A percentile compares a stretch with the other conserved stretches of the same genome.
Conservation (phyloP, 30 jellyfish, hydroid and myxozoan genomes). For the Mastigias papua region DNA sequence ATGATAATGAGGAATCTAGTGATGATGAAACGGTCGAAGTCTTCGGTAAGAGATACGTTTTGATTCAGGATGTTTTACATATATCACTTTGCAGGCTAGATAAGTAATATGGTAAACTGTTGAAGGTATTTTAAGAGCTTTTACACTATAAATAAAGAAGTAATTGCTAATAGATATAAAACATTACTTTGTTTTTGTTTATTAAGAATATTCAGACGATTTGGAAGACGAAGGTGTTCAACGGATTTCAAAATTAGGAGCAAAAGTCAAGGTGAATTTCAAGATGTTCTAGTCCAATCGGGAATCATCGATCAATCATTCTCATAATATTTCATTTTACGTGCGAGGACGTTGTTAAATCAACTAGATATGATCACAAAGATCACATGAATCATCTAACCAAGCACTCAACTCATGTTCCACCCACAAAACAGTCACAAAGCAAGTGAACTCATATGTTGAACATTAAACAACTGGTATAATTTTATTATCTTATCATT, state of each 20-base stretch:
- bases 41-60: constrained; percentile 57
- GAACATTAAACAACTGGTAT: no score
- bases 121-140: not conserved
- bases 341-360: no score
- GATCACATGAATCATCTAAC: no score
- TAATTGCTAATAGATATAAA: not conserved
- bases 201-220: constrained; percentile 58
- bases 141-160: not conserved
- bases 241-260: constrained; percentile 35
- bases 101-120: not conserved
- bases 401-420: no score
- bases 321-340: not conserved
- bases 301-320: not conserved
- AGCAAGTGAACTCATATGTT: no score
- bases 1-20: constrained; percentile 52
- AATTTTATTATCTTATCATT: no score
- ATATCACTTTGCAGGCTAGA: not conserved
- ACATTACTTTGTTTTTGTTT: not conserved
- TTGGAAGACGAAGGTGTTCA: constrained; percentile 59
- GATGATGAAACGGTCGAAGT: constrained; percentile 60
- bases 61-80: not conserved
- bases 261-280: constrained; percentile 17
- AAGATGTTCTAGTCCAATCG: not conserved
- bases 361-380: no score
- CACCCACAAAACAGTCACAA: no score